A percentile compares a stretch with the other conserved stretches of the same genome.
phyloP scores from a whole-genome alignment of 2,113 vertebrate genomes.

The Heterocephalus glaber region DNA sequence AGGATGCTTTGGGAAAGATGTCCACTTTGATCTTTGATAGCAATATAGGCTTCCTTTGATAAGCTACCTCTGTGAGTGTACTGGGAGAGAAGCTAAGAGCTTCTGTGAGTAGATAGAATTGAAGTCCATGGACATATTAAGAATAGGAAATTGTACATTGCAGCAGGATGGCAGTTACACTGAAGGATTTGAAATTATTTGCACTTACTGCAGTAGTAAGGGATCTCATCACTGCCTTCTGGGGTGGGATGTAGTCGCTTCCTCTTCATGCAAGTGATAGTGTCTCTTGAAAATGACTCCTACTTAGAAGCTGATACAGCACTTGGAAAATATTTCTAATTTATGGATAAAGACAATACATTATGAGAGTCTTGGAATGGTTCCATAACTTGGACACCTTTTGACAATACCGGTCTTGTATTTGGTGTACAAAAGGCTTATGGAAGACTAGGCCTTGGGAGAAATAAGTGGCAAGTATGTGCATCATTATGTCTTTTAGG shows the following conservation, averaged over 20 bases:
- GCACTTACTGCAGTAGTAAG: background rate
- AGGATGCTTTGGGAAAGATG: background rate
- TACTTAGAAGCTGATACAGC: background rate
- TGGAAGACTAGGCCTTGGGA: background rate
- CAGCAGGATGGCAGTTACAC: background rate
- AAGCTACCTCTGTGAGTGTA: background rate
- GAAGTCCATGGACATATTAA: background rate
- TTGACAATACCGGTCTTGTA: background rate
- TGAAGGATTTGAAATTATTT: background rate
- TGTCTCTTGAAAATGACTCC: background rate
- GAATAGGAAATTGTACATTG: background rate
- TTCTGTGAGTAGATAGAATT: background rate
- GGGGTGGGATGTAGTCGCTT: background rate
- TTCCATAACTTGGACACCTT: background rate
- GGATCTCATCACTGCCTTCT: background rate
- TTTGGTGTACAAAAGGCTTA: background rate
- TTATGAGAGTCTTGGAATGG: background rate
- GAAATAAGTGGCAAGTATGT: background rate
- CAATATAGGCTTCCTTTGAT: background rate
- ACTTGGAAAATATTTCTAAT: background rate
- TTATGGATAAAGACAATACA: background rate
- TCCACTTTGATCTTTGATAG: background rate
- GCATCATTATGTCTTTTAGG: background rate
- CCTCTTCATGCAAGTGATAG: background rate
- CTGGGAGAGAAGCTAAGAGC: background rate